Base-by-base conservation (phyloP, 2,888 invertebrate species). In the Agonopterix subpropinquella region DNA sequence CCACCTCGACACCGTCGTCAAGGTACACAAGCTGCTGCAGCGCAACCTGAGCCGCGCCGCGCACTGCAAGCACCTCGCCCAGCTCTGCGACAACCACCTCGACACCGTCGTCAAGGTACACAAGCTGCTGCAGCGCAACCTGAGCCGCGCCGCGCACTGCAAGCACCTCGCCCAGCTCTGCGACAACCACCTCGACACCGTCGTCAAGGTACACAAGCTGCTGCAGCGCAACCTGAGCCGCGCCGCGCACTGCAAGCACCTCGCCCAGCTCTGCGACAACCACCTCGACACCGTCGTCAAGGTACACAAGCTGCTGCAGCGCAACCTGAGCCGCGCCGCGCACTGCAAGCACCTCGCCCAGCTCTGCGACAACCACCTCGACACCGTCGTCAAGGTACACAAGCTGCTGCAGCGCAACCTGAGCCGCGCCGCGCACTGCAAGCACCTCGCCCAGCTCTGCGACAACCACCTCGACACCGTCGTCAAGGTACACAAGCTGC, bases 321-420 rank as follows among this genome's bases (percentile, higher is more conserved):
- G 95, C 63, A 96, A 95, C 60, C 83, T 96, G 63, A 92, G 95
- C 49, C 93, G 96, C 74, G 93, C 94, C 44, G 87, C 89, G n/a
- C 91, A 92, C 62, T 93, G 93, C 66, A 94, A 94, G 74, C 94
- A 94, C 64, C 89, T 94, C 13, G 86, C 93, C 44, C 95, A 95
- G 77, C 90, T 96, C 8, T 95, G 95, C 74, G 94, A 94, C 62
- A 94, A 94, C 71, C 93, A 96, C 67, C 92, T 96, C 59, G 96
- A 96, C 58, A 92, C 96, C 47, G 95, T 96, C 11, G 91, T 95
- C 55, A 94, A 95, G 84, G 89, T 90, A 52, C 11, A 28, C 37
- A 97, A 97, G 83, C 89, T 97, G 58, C 95, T 97, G 77, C 97
- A 97, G 78, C 92, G 95, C 63, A 96, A 95, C 60, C 83, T 96